Base-by-base conservation (phyloP, 2,888 invertebrate species). In the Meteorus cinctellus region DNA sequence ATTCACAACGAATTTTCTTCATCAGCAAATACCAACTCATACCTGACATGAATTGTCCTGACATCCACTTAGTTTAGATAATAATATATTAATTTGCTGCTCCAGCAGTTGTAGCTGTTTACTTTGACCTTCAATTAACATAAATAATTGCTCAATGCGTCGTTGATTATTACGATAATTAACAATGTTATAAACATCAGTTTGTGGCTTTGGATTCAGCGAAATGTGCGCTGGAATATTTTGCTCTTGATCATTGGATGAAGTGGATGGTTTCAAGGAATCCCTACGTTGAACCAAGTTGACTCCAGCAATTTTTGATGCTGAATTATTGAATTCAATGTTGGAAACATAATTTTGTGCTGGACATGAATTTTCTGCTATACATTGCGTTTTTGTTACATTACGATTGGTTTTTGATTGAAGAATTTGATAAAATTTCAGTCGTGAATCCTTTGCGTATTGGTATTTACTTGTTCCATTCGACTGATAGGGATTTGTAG, bases 61-160 rank as follows among this genome's bases (percentile, higher is more conserved):
- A 74, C 14, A 83, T 34, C 87, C 84, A 68, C 86, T 85, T 31
- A 87, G 86, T 72, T 86, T 81, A 80, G 88, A 87, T 51, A 92
- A 79, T 27, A 94, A 90, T 80, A 91, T 91, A 79, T 93, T 92
- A 0, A 94, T 92, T 87, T 94, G 94, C 74, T 92, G 91, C 85
- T 94, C 94, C 41, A 94, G 86, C 72, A 91, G 83, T 82, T 93
- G 91, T 34, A 94, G 88, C 84, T 94, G 94, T 81, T 94, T 92
- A 88, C 93, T 94, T 87, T 94, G 94, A 74, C 92, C 90, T 84
- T 93, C 92, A 62, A 94, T 93, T 76, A 94, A 92, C 85, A 93
- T 92, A 78, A 94, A 91, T 71, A 94, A 88, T 84, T 94, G 86
- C 31, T 84, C 87, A 0, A 88, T 82, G 5, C 87, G 88, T 60